Evolutionary conservation across 2,888 invertebrate species (phyloP).

Genomic region (Mylabris sibirica): DNA sequence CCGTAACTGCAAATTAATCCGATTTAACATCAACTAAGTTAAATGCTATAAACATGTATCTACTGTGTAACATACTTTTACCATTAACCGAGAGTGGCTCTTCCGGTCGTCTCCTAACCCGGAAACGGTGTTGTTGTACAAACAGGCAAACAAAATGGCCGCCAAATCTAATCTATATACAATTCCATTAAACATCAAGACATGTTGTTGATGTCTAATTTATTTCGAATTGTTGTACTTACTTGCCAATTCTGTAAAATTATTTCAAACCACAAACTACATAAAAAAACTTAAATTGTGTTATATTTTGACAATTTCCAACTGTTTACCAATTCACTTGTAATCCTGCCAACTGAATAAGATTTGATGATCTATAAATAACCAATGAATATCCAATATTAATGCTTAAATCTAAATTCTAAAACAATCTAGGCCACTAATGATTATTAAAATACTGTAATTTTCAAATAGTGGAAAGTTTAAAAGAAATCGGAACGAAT

Average conservation of each 20-base stretch:
- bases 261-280: neutral
- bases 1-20: conserved; percentile 47
- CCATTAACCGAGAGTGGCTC: conserved; percentile 56
- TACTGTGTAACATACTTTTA: conserved; percentile 55
- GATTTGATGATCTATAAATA: conserved; percentile 5
- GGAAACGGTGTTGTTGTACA: conserved; percentile 52
- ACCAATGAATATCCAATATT: neutral
- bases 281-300: neutral
- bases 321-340: conserved; percentile 1
- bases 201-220: neutral
- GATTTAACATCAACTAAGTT: conserved; percentile 51
- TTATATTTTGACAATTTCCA: neutral
- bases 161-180: conserved; percentile 34
- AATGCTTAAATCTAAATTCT: conserved; percentile 7
- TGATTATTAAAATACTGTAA: neutral
- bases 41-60: conserved; percentile 59
- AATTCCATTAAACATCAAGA: too few relatives aligned
- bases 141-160: conserved; percentile 48
- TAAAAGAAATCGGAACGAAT: too few relatives aligned
- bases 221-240: neutral
- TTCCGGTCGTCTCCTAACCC: conserved; percentile 50
- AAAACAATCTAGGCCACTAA: neutral
- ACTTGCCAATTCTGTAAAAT: neutral
- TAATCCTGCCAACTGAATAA: conserved; percentile 5
- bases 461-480: too few relatives aligned